A percentile compares a stretch with the other conserved stretches of the same genome.
These are phyloP conservation scores for Lepidotrigona ventralis DNA, from an alignment of 1,140 invertebrate species.

Conservation along the genomic window DNA sequence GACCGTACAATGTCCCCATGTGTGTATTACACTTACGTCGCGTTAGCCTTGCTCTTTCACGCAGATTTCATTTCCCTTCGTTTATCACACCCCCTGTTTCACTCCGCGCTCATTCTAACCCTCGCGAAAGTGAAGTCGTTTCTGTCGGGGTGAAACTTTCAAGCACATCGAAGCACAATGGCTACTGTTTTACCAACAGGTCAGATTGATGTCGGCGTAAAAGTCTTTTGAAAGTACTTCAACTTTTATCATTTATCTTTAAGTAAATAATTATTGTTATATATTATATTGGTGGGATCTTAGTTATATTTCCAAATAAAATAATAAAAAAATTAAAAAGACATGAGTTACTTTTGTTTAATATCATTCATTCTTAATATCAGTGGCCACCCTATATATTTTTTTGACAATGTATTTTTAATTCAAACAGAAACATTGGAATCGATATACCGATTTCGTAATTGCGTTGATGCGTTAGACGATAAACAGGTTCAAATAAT, in stretches of 20 bases:
- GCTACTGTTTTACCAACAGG: background rate
- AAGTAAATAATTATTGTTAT: background rate
- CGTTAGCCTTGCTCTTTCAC: slow-evolving; percentile 52
- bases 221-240: background rate
- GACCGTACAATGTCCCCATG: slow-evolving; percentile 36
- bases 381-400: too few species aligned
- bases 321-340: too few species aligned
- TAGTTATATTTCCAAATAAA: too few species aligned
- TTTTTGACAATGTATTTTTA: too few species aligned
- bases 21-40: slow-evolving; percentile 10
- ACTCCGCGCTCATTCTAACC: slow-evolving; percentile 4
- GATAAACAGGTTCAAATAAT: too few species aligned
- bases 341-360: too few species aligned
- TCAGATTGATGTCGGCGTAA: background rate
- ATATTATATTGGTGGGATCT: too few species aligned
- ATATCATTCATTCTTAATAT: too few species aligned
- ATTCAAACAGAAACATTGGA: too few species aligned
- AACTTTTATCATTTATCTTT: background rate
- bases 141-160: slow-evolving; percentile 30
- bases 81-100: slow-evolving; percentile 13
- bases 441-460: too few species aligned
- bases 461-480: too few species aligned
- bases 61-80: slow-evolving; percentile 50
- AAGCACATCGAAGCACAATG: slow-evolving; percentile 23
- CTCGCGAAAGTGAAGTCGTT: slow-evolving; percentile 9